Percentiles rank a stretch among this genome's conserved stretches.
phyloP scores from a whole-genome alignment of 2,797 vertebrate species.

The Xenopus petersii region DNA sequence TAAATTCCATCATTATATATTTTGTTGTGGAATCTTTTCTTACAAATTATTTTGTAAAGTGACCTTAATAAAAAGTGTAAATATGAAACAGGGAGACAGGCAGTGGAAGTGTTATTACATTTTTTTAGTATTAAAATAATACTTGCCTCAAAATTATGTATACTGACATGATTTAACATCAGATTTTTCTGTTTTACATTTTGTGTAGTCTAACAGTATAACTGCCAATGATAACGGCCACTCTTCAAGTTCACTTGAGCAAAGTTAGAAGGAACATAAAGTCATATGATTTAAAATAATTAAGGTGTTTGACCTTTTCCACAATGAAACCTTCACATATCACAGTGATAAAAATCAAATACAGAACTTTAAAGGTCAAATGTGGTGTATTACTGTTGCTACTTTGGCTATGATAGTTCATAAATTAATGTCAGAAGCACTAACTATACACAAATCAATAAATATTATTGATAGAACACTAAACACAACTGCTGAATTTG shows the following conservation, averaged over 20 bases:
- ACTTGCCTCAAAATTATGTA: too few relatives aligned
- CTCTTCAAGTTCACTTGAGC: neutral
- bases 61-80: too few relatives aligned
- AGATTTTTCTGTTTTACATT: too few relatives aligned
- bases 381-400: slow-evolving; percentile 26
- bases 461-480: slow-evolving; percentile 38
- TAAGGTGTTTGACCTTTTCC: slow-evolving; percentile 37
- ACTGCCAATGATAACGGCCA: neutral
- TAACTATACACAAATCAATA: slow-evolving; percentile 39
- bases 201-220: neutral
- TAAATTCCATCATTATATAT: too few relatives aligned
- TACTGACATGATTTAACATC: too few relatives aligned
- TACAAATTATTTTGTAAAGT: too few relatives aligned
- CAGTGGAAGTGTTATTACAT: too few relatives aligned
- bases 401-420: slow-evolving; percentile 32
- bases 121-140: too few relatives aligned
- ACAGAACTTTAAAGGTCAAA: slow-evolving; percentile 41
- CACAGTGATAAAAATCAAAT: slow-evolving; percentile 37
- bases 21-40: too few relatives aligned
- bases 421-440: slow-evolving; percentile 36
- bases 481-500: slow-evolving; percentile 33
- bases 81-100: too few relatives aligned
- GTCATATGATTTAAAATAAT: slow-evolving; percentile 30
- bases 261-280: slow-evolving; percentile 3
- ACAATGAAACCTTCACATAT: slow-evolving; percentile 32